Base-by-base conservation (phyloP, 1,140 invertebrate genomes). In the Ceratina calcarata region DNA sequence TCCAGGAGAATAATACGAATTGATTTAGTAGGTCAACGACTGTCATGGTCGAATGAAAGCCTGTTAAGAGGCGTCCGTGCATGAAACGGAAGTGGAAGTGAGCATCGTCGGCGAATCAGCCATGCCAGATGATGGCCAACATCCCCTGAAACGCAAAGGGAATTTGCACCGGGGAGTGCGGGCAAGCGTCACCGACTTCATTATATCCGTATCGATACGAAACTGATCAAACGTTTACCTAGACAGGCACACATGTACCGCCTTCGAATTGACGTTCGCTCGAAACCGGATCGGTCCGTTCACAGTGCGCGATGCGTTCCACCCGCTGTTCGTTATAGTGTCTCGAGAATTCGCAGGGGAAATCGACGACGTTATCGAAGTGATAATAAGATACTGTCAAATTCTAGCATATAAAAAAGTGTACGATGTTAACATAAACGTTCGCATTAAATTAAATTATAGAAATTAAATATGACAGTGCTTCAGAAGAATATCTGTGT, bases 31-130 rank as follows among this genome's bases (percentile, higher is more conserved):
- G 73, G 58, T 60, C 58, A 58, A 53, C 58, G 84, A 22, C 60
- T 62, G 53, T 58, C 37, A 51, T 57, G 62, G 22, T 64, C 45
- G 76, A 45, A 74, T 27, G 53, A 55, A 74, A 68, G 65, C 57
- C 57, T 79, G 79, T 84, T 69, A 10, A 76, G 61, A 58, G 78
- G 65, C 77, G 60, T n/a, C 45, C 67, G 70, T 82, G 68, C 86
- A 67, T 85, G 77, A 85, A 85, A 83, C 82, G 74, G 62, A 75
- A 78, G 78, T 65, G 74, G 78, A 86, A 75, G 64, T 32, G 77
- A 67, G 49, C 18, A 49, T 51, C 32, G 65, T 24, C 57, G 10
- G 22, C 18, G 37, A 66, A 4, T 37, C 49, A 55, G 18, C 1
- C 24, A 37, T 67, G 58, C 22, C 53, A 27, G 58, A 62, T 78